These are phyloP conservation scores for Saguinus midas DNA, from an alignment of 2,113 vertebrate species.

Conservation along the genomic window DNA sequence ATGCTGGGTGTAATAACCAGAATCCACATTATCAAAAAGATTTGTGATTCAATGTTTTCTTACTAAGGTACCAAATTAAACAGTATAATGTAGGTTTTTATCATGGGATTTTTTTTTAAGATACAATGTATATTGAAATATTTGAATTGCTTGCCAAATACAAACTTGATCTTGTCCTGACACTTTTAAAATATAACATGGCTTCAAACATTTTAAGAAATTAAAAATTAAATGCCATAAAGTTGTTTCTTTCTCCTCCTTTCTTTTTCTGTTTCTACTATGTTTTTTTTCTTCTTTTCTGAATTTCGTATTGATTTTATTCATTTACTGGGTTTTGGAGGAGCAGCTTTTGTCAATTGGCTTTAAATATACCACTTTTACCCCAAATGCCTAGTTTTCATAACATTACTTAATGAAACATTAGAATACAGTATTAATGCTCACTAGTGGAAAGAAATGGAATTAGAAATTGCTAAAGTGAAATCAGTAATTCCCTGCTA, in stretches of 20 bases:
- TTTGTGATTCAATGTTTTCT: slow-evolving; percentile 48
- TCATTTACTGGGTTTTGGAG: not conserved
- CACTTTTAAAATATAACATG: slow-evolving; percentile 76
- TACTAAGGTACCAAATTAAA: slow-evolving; percentile 59
- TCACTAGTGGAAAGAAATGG: not conserved
- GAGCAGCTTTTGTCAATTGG: not conserved
- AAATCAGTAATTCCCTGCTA: not conserved
- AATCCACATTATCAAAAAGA: slow-evolving; percentile 57
- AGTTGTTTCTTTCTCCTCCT: not conserved
- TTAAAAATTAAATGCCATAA: not conserved
- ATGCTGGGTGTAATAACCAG: slow-evolving; percentile 47
- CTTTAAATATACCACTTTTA: not conserved
- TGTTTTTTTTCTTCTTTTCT: not conserved
- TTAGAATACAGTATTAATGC: not conserved
- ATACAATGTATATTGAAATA: slow-evolving; percentile 74
- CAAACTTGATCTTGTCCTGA: slow-evolving; percentile 66
- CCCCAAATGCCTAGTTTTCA: not conserved
- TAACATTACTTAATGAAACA: not conserved
- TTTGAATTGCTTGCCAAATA: slow-evolving; percentile 77
- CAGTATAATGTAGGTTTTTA: slow-evolving; percentile 68
- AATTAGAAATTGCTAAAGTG: not conserved
- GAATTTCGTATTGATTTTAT: not conserved
- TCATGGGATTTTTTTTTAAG: slow-evolving; percentile 46
- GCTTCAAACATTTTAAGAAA: slow-evolving; percentile 64
- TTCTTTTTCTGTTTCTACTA: not conserved